A percentile compares a stretch with the other conserved stretches of the same genome.
Evolutionary conservation across 2,113 vertebrate genomes (phyloP).

Genomic region (Dicrurus megarhynchus): DNA sequence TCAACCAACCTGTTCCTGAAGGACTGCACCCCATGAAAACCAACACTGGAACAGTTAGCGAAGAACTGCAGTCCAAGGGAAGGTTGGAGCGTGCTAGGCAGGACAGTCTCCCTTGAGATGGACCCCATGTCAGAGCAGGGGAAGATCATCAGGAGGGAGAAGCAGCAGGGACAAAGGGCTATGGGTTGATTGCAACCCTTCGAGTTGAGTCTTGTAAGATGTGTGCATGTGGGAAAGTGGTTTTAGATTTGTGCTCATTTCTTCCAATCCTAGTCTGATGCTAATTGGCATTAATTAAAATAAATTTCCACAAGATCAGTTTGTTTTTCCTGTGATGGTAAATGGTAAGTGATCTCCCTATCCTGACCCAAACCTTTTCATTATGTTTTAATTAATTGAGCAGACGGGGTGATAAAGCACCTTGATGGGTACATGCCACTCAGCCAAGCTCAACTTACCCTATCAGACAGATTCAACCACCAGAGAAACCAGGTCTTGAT

Average conservation of each 20-base stretch:
- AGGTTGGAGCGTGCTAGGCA: neutral
- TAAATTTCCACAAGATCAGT: neutral
- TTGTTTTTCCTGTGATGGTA: neutral
- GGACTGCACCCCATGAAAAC: accelerated
- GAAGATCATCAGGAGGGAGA: neutral
- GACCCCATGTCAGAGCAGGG: accelerated
- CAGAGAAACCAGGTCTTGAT: neutral
- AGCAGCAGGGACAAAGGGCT: neutral
- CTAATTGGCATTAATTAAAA: neutral
- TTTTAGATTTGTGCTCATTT: neutral
- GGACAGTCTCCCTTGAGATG: neutral
- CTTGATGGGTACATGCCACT: accelerated
- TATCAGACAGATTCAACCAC: neutral
- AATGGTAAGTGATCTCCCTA: neutral
- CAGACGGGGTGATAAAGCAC: too few relatives aligned
- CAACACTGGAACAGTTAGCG: neutral
- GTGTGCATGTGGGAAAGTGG: accelerated
- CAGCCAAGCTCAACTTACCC: neutral
- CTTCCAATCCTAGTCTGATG: neutral
- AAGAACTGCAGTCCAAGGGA: neutral
- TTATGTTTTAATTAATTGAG: neutral
- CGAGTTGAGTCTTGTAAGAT: neutral
- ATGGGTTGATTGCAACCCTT: neutral
- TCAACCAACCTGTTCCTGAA: neutral
- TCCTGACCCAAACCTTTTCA: neutral